Evolutionary conservation across 2,888 invertebrate species (phyloP).

Genomic region (Augochlorella aurata): DNA sequence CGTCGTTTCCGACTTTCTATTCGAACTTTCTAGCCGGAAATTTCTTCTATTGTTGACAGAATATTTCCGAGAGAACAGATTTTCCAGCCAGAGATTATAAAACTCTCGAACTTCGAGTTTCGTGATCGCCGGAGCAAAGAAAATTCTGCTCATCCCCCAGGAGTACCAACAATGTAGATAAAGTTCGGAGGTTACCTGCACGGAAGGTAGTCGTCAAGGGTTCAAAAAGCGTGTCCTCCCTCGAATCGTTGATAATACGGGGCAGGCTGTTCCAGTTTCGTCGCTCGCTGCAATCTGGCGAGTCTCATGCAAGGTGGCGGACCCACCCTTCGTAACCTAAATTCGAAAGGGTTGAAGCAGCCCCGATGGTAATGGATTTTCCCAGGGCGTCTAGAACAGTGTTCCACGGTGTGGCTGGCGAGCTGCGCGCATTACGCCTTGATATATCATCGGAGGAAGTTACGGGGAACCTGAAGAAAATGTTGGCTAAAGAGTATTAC

Average conservation of each 20-base stretch:
- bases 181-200: no score
- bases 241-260: conserved; percentile 11
- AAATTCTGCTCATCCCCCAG: no score
- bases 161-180: no score
- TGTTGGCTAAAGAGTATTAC: conserved; percentile 47
- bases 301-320: neutral
- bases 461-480: conserved; percentile 49
- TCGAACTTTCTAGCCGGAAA: neutral
- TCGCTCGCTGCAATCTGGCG: neutral
- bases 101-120: no score
- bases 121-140: no score
- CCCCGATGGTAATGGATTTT: conserved; percentile 50
- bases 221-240: neutral
- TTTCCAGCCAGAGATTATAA: neutral
- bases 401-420: conserved; percentile 8
- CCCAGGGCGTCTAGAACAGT: conserved; percentile 27
- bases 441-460: conserved; percentile 51
- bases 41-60: neutral
- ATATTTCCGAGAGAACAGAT: neutral
- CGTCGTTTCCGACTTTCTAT: neutral
- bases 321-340: conserved; percentile 18
- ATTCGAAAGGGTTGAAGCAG: conserved; percentile 31
- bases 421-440: conserved; percentile 35
- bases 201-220: no score
- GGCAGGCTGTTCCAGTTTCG: conserved; percentile 5